Conservation (phyloP, 2,113 vertebrate genomes). For the Dicentrarchus labrax region DNA sequence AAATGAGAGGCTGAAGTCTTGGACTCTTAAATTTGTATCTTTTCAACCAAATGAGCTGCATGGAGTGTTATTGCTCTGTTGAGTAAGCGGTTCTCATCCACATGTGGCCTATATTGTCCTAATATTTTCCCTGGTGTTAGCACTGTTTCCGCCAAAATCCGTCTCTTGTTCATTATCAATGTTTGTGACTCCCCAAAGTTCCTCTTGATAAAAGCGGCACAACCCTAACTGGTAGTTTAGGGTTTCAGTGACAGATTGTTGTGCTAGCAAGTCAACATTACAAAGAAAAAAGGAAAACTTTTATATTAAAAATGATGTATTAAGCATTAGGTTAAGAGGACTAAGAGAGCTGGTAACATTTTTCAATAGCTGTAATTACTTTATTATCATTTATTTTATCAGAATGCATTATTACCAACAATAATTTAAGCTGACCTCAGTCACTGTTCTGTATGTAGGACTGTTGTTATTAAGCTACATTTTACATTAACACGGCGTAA, state of each 20-base stretch:
- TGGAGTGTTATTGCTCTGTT: conserved; percentile 49
- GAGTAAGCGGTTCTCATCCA: conserved; percentile 58
- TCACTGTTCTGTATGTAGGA: background rate
- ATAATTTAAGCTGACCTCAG: background rate
- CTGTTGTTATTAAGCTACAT: background rate
- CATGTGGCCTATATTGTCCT: conserved; percentile 39
- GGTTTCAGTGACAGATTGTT: background rate
- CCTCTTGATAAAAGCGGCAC: background rate
- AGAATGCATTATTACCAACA: background rate
- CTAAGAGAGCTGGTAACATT: background rate
- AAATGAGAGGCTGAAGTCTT: conserved; percentile 40
- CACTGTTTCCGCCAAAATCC: conserved; percentile 13
- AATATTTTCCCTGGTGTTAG: conserved; percentile 43
- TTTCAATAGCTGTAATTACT: background rate
- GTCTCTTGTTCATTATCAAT: conserved; percentile 24
- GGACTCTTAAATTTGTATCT: conserved; percentile 46
- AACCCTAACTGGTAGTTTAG: background rate
- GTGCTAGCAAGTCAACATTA: background rate
- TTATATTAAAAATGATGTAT: background rate
- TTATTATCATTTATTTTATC: background rate
- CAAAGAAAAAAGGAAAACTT: background rate
- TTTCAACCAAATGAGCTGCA: conserved; percentile 49
- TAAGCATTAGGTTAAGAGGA: background rate
- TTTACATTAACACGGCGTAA: background rate
- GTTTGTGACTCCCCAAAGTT: conserved; percentile 8